These are phyloP conservation scores for Stegodyphus mimosarum DNA, from an alignment of 1,140 invertebrate species.

Conservation along the genomic window DNA sequence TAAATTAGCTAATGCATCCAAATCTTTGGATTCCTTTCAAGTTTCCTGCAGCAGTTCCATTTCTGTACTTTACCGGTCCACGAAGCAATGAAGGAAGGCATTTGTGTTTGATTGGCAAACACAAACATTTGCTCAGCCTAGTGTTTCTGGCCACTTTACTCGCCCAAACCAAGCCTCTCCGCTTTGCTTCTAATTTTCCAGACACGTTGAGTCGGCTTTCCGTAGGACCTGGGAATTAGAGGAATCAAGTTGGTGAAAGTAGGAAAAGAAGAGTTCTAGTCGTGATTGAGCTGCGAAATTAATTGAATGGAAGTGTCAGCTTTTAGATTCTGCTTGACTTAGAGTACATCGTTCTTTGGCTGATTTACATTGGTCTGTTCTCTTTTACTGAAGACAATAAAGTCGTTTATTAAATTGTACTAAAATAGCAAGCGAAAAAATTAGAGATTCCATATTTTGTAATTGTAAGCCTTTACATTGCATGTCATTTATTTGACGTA, in stretches of 20 bases:
- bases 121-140: conserved; percentile 21
- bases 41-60: no score
- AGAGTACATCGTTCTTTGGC: no score
- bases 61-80: no score
- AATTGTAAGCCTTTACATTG: background rate
- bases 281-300: background rate
- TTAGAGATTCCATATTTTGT: background rate
- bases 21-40: no score
- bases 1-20: no score
- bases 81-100: background rate
- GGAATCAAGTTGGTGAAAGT: background rate
- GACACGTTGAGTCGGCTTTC: background rate
- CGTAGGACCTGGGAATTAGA: background rate
- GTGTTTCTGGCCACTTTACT: conserved; percentile 9
- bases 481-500: background rate
- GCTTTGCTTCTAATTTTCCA: conserved; percentile 23
- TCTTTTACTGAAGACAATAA: no score
- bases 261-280: background rate
- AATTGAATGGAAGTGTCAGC: background rate
- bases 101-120: conserved; percentile 31
- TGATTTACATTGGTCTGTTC: no score
- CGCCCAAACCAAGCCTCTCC: background rate
- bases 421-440: background rate
- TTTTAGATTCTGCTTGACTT: background rate
- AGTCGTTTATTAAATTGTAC: no score